phyloP scores from a whole-genome alignment of 2,888 invertebrate genomes.

The Melanchra persicariae region DNA sequence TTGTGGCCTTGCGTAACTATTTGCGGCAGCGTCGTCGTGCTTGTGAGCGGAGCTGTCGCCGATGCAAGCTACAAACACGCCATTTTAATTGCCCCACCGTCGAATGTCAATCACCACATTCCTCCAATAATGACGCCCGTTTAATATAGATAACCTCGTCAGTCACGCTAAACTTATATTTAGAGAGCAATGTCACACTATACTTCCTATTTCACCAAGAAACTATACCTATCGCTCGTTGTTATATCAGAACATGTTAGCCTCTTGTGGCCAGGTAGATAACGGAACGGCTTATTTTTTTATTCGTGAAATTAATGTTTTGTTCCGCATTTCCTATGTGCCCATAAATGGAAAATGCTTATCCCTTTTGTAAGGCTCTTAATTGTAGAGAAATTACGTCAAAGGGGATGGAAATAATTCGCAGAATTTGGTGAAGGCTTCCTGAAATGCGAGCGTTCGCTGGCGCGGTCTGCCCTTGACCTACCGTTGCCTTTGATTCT shows the following conservation, averaged over 20 bases:
- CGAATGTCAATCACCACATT: slow-evolving; percentile 84
- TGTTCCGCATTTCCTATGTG: slow-evolving; percentile 20
- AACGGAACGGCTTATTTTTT: slow-evolving; percentile 12
- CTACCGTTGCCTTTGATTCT: slow-evolving; percentile 68
- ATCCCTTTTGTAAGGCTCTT: slow-evolving; percentile 32
- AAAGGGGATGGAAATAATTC: slow-evolving; percentile 72
- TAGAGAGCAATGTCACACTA: slow-evolving; percentile 58
- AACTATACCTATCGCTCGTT: slow-evolving; percentile 15
- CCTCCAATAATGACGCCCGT: slow-evolving; percentile 73
- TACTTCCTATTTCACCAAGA: slow-evolving; percentile 61
- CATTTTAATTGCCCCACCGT: slow-evolving; percentile 81
- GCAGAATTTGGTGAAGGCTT: slow-evolving; percentile 70
- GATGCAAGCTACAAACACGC: slow-evolving; percentile 65
- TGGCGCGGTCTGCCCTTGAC: slow-evolving; percentile 83
- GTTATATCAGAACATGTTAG: slow-evolving; percentile 33
- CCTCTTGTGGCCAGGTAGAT: slow-evolving; percentile 21
- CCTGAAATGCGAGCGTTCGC: slow-evolving; percentile 69
- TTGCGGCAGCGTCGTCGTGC: slow-evolving; percentile 83
- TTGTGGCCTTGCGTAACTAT: slow-evolving; percentile 86
- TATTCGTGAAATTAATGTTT: not conserved
- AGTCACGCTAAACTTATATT: slow-evolving; percentile 61
- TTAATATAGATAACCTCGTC: slow-evolving; percentile 69
- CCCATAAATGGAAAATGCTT: slow-evolving; percentile 7
- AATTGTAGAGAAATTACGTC: slow-evolving; percentile 63
- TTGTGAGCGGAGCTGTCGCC: slow-evolving; percentile 71